Evolutionary conservation across 2,888 invertebrate genomes (phyloP).

Genomic region (Crossocerus cetratus): DNA sequence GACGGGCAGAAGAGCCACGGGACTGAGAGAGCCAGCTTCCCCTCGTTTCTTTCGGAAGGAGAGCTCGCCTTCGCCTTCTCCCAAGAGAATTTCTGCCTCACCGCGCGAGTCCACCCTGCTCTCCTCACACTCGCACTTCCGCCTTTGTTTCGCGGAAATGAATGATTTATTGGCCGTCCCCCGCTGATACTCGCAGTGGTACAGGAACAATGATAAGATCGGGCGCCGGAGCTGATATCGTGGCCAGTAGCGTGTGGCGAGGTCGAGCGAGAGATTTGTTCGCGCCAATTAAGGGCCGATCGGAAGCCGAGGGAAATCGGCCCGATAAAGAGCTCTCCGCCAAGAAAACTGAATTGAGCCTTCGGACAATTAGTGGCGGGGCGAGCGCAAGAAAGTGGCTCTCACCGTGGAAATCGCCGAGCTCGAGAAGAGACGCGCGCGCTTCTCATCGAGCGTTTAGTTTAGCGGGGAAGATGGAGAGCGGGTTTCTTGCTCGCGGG

Average conservation of each 20-base stretch:
- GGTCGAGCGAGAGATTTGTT: too few species aligned
- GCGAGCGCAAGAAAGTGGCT: slow-evolving; percentile 45
- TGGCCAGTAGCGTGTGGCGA: too few species aligned
- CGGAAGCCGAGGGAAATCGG: too few species aligned
- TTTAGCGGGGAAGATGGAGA: slow-evolving; percentile 37
- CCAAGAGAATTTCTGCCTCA: too few species aligned
- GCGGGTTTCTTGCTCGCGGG: slow-evolving; percentile 49
- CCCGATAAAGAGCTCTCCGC: not conserved
- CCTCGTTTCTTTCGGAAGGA: slow-evolving; percentile 23
- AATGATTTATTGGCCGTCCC: slow-evolving; percentile 9
- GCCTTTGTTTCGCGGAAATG: slow-evolving; percentile 9
- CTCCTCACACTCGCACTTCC: not conserved
- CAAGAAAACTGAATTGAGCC: slow-evolving; percentile 1
- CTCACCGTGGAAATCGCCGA: slow-evolving; percentile 40
- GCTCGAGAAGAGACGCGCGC: slow-evolving; percentile 31
- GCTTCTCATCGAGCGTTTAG: too few species aligned
- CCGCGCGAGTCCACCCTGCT: too few species aligned
- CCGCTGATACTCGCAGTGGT: too few species aligned
- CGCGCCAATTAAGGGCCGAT: too few species aligned
- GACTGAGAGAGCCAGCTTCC: too few species aligned
- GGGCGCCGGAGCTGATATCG: too few species aligned
- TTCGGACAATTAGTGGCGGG: slow-evolving; percentile 2
- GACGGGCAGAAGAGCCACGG: slow-evolving; percentile 18
- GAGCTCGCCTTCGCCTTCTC: too few species aligned
- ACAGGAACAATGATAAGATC: too few species aligned